Evolutionary conservation across 2,113 vertebrate species (phyloP), one percentile per base, ranked within the genome.

Genomic region (Sminthopsis crassicaudata): DNA sequence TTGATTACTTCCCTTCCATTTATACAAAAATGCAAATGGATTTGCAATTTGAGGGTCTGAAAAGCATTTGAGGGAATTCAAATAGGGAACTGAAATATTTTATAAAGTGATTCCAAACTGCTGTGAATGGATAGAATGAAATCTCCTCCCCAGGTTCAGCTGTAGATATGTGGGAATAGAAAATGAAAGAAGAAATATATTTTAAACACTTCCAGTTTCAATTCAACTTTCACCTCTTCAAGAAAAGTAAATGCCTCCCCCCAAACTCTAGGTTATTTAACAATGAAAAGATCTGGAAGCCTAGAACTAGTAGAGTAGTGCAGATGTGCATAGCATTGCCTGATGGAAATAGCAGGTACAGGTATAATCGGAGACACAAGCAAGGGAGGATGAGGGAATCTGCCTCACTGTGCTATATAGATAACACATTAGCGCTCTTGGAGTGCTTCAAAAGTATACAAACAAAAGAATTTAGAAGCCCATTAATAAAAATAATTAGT

Each of bases 281-380:
- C 94, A 48, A 3, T 0, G 0, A n/a, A 92, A 91, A 27, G 91
- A 95, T 5, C 46, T 92, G 52, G 92, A 67, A 30, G 57, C 2
- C 1, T 54, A 22, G 0, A 0, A 84, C 46, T 36, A 88, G 89
- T 94, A 67, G 46, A 16, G 54, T 67, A 92, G 96, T 96, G 91
- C 93, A 97, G 96, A 95, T 53, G 91, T 90, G 67, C 53, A 46
- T 0, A 54, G 96, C 50, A 46, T 92, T 95, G 30, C 51, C 53
- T 30, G n/a, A 24, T 50, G 89, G 94, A 42, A 92, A 95, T 94
- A 90, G 91, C 96, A 98, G 95, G 93, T 98, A 96, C 95, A 46
- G 94, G 1, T 92, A 0, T 95, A 92, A 96, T 95, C 88, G 92
- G 53, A 92, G 2, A 19, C 16, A 76, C 8, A 76, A 76, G 6